Conservation (phyloP, 2,888 invertebrate species). For the Cephus nigrinus region DNA sequence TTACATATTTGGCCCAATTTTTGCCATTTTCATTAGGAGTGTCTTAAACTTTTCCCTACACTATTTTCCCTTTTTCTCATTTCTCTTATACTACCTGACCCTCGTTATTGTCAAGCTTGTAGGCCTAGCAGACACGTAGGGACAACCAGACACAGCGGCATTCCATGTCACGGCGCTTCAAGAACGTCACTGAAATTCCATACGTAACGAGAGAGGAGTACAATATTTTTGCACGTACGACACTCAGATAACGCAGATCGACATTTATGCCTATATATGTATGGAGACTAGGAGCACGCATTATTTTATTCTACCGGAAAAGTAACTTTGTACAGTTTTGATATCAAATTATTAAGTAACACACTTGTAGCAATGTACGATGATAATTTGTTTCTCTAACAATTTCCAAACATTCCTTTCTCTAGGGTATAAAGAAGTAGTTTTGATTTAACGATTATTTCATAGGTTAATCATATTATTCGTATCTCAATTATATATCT, state of each 20-base stretch:
- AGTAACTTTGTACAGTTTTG: background rate
- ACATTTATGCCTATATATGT: background rate
- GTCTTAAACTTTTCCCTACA: background rate
- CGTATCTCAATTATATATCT: background rate
- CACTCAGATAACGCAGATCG: background rate
- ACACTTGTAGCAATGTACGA: background rate
- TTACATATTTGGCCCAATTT: background rate
- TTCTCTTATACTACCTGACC: background rate
- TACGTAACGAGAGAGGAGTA: background rate
- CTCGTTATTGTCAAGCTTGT: background rate
- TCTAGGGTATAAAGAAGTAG: background rate
- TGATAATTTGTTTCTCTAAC: background rate
- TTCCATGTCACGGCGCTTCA: background rate
- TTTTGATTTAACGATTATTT: slow-evolving; percentile 3
- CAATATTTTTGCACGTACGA: background rate
- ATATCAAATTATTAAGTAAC: background rate
- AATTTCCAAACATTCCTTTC: background rate
- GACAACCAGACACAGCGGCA: background rate
- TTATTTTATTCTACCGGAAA: background rate
- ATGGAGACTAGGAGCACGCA: background rate
- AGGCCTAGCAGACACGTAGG: background rate
- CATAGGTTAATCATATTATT: background rate
- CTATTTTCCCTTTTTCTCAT: background rate
- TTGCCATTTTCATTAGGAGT: background rate
- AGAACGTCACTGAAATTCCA: background rate